Base-by-base conservation (phyloP, 2,113 vertebrate species). In the Myrmecophaga tridactyla region DNA sequence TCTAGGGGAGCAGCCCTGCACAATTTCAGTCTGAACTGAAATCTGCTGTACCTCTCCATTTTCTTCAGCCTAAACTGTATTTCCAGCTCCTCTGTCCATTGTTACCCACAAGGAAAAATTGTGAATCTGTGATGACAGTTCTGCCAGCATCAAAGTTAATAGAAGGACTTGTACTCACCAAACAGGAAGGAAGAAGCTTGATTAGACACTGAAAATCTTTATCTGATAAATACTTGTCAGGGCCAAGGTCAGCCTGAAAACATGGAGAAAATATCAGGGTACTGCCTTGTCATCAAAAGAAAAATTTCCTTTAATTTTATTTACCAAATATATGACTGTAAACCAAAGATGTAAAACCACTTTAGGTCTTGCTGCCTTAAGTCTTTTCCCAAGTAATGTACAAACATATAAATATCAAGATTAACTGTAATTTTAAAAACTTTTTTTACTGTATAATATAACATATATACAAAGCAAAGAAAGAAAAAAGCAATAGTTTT, bases 121-220 rank as follows among this genome's bases (percentile, higher is more conserved):
- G 29, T 48, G 34, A 84, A 29, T 58, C 39, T 75, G 51, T 70
- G 58, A 86, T 48, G 48, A 48, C 34, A 18, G 36, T 51, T 9
- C 21, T 12, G 36, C 3, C 8, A 29, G 76, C 31, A 78, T 39
- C 34, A 18, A 90, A 14, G 81, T 75, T 23, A 95, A 92, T 36
- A 91, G 94, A 77, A 76, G 60, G 67, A 94, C 36, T 96, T 85
- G 58, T 92, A 99, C 99, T 97, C 97, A 99, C 99, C 91, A 98
- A 98, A 95, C 99, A 98, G 76, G 98, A 98, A 94, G 99, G 98
- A 53, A 99, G 98, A 92, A 99, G 98, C 98, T 99, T 99, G 98
- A 99, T 98, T 65, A 98, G 98, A 92, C 99, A 99, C 98, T 99
- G 99, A 72, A 99, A 99, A 97, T 99, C 99, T 99, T 99, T 99